Conservation (phyloP, 2,797 vertebrate genomes). For the Leuciscus waleckii region DNA sequence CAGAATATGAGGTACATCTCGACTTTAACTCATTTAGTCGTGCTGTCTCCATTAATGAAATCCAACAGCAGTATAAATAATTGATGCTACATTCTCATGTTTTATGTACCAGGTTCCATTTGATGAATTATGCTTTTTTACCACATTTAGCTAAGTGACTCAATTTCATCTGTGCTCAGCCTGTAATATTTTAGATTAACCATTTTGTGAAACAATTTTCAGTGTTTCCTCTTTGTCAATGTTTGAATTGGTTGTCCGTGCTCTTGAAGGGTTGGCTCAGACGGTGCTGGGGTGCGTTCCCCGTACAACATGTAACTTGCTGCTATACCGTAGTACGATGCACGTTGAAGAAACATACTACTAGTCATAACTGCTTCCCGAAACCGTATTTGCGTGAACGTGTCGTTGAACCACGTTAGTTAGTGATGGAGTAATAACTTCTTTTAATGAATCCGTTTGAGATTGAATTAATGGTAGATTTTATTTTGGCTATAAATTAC, state of each 20-base stretch:
- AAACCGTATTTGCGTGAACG: not conserved
- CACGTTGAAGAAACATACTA: not conserved
- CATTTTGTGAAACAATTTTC: conserved; percentile 38
- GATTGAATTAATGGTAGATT: not conserved
- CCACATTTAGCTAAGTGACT: conserved; percentile 55
- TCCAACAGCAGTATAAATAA: conserved; percentile 53
- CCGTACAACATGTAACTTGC: not conserved
- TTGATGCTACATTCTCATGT: conserved; percentile 57
- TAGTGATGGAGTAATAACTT: not conserved
- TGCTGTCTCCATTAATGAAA: conserved; percentile 48
- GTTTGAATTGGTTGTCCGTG: conserved; percentile 16
- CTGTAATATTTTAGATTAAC: conserved; percentile 48
- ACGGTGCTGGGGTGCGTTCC: too few species aligned
- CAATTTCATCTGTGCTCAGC: conserved; percentile 49
- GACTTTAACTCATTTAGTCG: conserved; percentile 44
- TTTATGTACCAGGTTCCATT: conserved; percentile 60
- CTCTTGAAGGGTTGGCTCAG: conserved; percentile 6
- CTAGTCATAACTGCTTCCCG: not conserved
- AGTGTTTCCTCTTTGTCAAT: conserved; percentile 30
- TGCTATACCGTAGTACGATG: not conserved
- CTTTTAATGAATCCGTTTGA: not conserved
- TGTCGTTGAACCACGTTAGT: not conserved
- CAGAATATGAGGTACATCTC: conserved; percentile 39
- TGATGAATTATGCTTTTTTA: conserved; percentile 58
- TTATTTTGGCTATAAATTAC: not conserved